Conservation (phyloP, 2,888 invertebrate genomes). For the Aethes cnicana region DNA sequence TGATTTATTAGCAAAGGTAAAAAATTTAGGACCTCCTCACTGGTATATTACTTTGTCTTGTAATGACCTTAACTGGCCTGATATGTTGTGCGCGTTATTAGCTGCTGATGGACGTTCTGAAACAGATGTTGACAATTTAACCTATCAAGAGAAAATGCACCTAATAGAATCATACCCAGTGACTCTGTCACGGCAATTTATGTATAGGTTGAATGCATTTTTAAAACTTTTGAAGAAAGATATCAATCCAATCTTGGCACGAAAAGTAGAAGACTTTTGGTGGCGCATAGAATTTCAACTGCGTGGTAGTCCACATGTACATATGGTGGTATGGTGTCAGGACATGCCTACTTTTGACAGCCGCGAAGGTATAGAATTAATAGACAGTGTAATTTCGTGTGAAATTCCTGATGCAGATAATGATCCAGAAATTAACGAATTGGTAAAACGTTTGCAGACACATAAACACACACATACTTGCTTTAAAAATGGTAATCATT, state of each 20-base stretch:
- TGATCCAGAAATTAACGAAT: conserved; percentile 19
- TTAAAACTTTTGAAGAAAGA: background rate
- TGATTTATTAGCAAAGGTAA: background rate
- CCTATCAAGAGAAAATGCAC: background rate
- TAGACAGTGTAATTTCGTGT: conserved; percentile 26
- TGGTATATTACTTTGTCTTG: conserved; percentile 32
- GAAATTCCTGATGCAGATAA: conserved; percentile 19
- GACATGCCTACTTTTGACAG: conserved; percentile 25
- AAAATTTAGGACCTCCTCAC: conserved; percentile 13
- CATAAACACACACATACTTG: conserved; percentile 33
- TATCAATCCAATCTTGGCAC: background rate
- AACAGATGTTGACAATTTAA: background rate
- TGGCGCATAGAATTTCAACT: conserved; percentile 36
- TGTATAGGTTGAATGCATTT: conserved; percentile 5
- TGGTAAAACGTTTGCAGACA: conserved; percentile 31
- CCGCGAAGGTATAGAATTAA: conserved; percentile 24
- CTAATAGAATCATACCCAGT: conserved; percentile 17
- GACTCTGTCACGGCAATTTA: conserved; percentile 15
- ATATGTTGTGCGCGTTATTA: conserved; percentile 39
- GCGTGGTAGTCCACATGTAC: conserved; percentile 35
- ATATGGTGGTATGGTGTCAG: conserved; percentile 35
- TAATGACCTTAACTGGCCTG: conserved; percentile 41
- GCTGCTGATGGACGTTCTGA: conserved; percentile 36
- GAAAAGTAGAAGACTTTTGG: conserved; percentile 24
- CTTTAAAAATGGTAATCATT: conserved; percentile 6